Percentiles rank a stretch among this genome's conserved stretches.
Evolutionary conservation across 2,888 invertebrate species (phyloP).

Genomic region (Lepidocyrtoides sp.): DNA sequence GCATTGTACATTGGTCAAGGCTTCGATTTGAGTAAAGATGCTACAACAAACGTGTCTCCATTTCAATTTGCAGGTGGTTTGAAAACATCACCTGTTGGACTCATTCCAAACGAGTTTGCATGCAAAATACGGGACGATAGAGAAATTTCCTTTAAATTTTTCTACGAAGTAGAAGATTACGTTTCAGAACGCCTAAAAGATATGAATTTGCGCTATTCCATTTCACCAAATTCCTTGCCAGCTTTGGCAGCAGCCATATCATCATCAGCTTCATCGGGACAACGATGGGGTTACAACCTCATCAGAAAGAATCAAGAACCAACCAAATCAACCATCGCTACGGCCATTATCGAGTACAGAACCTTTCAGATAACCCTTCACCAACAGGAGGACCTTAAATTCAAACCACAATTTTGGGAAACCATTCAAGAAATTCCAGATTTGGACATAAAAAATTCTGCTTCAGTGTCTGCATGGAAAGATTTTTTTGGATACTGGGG

Average conservation of each 20-base stretch:
- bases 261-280: neutral
- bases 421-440: constrained; percentile 67
- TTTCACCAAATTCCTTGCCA: constrained; percentile 65
- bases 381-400: constrained; percentile 54
- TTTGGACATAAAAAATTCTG: constrained; percentile 68
- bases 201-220: constrained; percentile 71
- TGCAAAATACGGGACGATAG: constrained; percentile 80
- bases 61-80: constrained; percentile 64
- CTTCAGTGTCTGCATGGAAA: constrained; percentile 72
- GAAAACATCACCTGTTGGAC: constrained; percentile 77
- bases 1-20: constrained; percentile 80
- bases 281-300: constrained; percentile 78
- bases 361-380: constrained; percentile 77
- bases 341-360: constrained; percentile 77
- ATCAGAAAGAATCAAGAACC: constrained; percentile 78
- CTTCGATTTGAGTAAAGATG: constrained; percentile 76
- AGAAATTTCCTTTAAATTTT: constrained; percentile 81
- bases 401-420: constrained; percentile 80
- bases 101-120: constrained; percentile 76
- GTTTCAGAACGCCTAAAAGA: constrained; percentile 79
- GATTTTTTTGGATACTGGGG: constrained; percentile 82
- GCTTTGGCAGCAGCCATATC: constrained; percentile 39
- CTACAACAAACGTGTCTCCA: constrained; percentile 75
- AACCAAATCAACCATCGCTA: constrained; percentile 70
- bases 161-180: constrained; percentile 76